Conservation (phyloP, 2,113 vertebrate species). For the Telmatochromis bifrenatus region DNA sequence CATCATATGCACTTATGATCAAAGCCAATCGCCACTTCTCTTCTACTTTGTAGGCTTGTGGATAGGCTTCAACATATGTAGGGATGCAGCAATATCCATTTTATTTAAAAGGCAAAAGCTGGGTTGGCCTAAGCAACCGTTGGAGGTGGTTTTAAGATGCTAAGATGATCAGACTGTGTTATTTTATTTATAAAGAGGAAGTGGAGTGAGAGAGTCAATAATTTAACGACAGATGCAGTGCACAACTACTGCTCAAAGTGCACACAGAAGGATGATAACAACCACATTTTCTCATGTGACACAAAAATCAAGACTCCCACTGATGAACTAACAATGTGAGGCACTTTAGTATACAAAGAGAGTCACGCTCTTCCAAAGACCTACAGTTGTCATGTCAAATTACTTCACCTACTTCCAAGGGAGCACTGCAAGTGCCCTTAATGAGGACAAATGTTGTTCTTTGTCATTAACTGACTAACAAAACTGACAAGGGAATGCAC, state of each 20-base stretch:
- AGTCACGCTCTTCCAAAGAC: background rate
- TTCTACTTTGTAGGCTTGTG: background rate
- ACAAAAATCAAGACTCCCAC: background rate
- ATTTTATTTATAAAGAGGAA: conserved; percentile 4
- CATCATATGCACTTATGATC: background rate
- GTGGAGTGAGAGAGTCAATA: conserved; percentile 11
- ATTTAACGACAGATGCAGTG: conserved; percentile 7
- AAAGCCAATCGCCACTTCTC: background rate
- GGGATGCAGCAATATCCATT: background rate
- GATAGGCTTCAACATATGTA: background rate
- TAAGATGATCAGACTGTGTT: background rate
- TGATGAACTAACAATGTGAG: background rate
- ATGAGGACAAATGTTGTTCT: background rate
- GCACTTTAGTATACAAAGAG: background rate
- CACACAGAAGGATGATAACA: background rate
- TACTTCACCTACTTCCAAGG: background rate
- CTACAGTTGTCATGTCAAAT: conserved; percentile 2
- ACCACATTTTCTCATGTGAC: background rate
- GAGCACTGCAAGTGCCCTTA: background rate
- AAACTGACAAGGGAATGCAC: background rate
- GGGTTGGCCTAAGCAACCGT: background rate
- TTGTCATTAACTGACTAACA: background rate
- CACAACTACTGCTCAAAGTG: background rate
- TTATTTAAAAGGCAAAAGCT: background rate
- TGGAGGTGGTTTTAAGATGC: background rate